These are phyloP conservation scores for Crepidodera aurea DNA, from an alignment of 2,888 invertebrate genomes.

Conservation along the genomic window DNA sequence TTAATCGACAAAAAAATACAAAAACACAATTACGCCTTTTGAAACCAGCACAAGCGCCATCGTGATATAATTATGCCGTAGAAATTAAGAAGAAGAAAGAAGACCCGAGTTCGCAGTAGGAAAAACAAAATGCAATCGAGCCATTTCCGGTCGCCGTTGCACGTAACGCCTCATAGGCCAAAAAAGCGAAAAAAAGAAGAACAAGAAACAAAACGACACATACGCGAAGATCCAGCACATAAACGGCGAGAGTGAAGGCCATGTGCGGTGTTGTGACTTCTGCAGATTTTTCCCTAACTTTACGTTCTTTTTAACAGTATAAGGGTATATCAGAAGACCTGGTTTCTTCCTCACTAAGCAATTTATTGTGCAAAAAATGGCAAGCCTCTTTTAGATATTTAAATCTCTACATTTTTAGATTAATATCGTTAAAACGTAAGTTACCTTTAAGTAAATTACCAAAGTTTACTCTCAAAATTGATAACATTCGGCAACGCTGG, in stretches of 20 bases:
- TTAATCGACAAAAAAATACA: background rate
- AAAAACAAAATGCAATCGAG: slow-evolving; percentile 44
- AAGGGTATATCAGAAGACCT: too few relatives aligned
- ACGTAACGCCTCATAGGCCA: slow-evolving; percentile 40
- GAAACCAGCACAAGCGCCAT: background rate
- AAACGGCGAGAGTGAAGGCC: slow-evolving; percentile 30
- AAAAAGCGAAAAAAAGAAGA: slow-evolving; percentile 31
- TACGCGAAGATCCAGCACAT: slow-evolving; percentile 28
- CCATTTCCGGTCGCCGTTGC: slow-evolving; percentile 48
- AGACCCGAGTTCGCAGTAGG: slow-evolving; percentile 1
- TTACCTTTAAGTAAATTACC: too few relatives aligned
- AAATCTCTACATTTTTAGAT: background rate
- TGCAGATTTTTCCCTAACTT: background rate
- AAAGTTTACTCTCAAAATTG: background rate
- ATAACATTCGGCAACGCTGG: slow-evolving; percentile 14
- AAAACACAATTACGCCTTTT: background rate
- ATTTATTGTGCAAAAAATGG: too few relatives aligned
- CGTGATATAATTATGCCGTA: slow-evolving; percentile 38
- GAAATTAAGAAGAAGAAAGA: slow-evolving; percentile 14
- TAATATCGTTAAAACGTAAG: background rate
- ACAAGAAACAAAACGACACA: slow-evolving; percentile 21
- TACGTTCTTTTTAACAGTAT: background rate
- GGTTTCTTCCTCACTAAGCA: too few relatives aligned
- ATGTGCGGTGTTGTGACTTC: slow-evolving; percentile 13
- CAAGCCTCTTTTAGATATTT: too few relatives aligned